Percentiles rank a stretch among this genome's conserved stretches.
Conservation (phyloP, 1,140 invertebrate genomes). For the Parapsyche elsis region DNA sequence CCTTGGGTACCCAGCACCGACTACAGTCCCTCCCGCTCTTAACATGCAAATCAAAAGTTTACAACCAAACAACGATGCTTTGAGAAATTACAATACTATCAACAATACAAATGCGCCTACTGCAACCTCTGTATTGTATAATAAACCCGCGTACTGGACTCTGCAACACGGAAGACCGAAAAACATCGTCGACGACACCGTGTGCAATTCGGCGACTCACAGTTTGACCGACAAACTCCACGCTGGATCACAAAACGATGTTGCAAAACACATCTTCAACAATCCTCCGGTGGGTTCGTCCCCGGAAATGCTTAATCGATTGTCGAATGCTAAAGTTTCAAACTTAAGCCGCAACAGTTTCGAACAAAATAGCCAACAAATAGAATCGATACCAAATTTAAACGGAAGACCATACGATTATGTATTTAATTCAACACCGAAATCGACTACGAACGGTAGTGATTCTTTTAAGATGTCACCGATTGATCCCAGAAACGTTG, state of each 20-base stretch:
- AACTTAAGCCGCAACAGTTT: slow-evolving; percentile 5
- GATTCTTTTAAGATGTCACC: slow-evolving; percentile 71
- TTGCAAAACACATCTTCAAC: slow-evolving; percentile 1
- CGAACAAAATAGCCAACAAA: background rate
- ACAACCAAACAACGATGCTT: background rate
- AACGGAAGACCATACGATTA: slow-evolving; percentile 18
- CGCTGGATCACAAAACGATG: background rate
- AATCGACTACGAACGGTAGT: slow-evolving; percentile 48
- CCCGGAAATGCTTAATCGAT: background rate
- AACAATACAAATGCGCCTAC: slow-evolving; percentile 13
- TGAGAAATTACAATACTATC: background rate
- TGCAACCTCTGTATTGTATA: background rate
- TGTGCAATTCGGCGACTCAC: background rate
- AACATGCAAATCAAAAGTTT: slow-evolving; percentile 9
- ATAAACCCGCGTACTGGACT: slow-evolving; percentile 61
- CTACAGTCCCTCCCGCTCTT: slow-evolving; percentile 15
- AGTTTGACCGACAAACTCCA: background rate
- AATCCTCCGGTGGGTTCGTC: background rate
- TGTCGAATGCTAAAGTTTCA: background rate
- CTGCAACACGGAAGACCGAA: slow-evolving; percentile 58
- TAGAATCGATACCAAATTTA: background rate
- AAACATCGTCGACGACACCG: background rate
- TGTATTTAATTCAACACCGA: slow-evolving; percentile 32
- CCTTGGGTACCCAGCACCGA: slow-evolving; percentile 33
- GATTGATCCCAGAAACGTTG: slow-evolving; percentile 69